A percentile compares a stretch with the other conserved stretches of the same genome.
Evolutionary conservation across 2,888 invertebrate genomes (phyloP).

Genomic region (Thelaira solivaga): DNA sequence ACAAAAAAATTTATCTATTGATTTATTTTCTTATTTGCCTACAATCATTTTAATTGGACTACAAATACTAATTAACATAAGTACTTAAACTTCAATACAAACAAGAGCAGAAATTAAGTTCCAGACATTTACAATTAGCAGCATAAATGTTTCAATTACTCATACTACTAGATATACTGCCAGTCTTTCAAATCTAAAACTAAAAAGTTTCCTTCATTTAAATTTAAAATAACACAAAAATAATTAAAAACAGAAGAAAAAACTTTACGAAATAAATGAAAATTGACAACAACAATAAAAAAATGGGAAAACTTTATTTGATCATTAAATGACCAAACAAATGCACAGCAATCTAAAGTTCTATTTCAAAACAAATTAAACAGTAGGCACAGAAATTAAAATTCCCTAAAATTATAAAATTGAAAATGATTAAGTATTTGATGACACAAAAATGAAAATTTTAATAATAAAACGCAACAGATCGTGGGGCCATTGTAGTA

Average conservation of each 20-base stretch:
- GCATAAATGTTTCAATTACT: conserved; percentile 75
- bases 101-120: conserved; percentile 31
- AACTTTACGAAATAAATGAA: conserved; percentile 29
- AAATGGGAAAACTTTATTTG: conserved; percentile 39
- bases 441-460: no score
- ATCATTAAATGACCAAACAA: conserved; percentile 40
- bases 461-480: no score
- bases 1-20: conserved; percentile 25
- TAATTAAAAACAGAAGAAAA: conserved; percentile 53
- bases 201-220: conserved; percentile 41
- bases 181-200: conserved; percentile 10
- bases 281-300: neutral
- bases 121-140: conserved; percentile 71
- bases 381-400: no score
- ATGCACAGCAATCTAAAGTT: conserved; percentile 3
- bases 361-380: no score
- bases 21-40: conserved; percentile 32
- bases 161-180: conserved; percentile 67
- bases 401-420: no score
- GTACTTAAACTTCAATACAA: conserved; percentile 47
- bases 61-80: conserved; percentile 59
- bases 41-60: conserved; percentile 49
- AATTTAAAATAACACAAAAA: conserved; percentile 36
- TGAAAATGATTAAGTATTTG: no score
- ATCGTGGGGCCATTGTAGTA: no score